These are phyloP conservation scores for Bolinopsis microptera DNA, from an alignment of 37 sponge, comb jelly and placozoan genomes.

Conservation along the genomic window DNA sequence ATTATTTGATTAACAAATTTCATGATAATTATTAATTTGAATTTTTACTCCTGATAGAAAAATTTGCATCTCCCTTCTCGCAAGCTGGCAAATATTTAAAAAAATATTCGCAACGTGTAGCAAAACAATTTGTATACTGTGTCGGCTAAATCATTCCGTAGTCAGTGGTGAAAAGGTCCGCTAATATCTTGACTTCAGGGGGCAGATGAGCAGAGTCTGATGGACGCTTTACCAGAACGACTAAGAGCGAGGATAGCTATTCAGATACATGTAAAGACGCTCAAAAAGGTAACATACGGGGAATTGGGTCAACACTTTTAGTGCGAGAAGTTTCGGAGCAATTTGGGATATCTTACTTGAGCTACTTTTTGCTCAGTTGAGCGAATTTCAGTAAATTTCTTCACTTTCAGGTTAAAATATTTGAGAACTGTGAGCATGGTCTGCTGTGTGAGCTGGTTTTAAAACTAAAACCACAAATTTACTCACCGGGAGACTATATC, in stretches of 20 bases:
- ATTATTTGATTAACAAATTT: too few species aligned
- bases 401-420: slow-evolving; percentile 48
- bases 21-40: too few species aligned
- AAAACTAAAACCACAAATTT: slow-evolving; percentile 64
- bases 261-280: slow-evolving; percentile 64
- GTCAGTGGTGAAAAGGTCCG: too few species aligned
- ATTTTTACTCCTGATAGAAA: too few species aligned
- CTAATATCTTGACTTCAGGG: background rate
- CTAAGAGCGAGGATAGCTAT: slow-evolving; percentile 60
- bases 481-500: slow-evolving; percentile 51
- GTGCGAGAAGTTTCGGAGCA: too few species aligned
- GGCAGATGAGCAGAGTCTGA: slow-evolving; percentile 54
- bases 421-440: slow-evolving; percentile 66
- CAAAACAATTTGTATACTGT: too few species aligned
- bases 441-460: slow-evolving; percentile 61
- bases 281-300: slow-evolving; percentile 54
- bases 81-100: too few species aligned
- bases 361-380: background rate
- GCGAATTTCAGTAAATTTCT: background rate
- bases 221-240: slow-evolving; percentile 38
- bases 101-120: too few species aligned
- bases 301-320: too few species aligned
- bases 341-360: background rate
- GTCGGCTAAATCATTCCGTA: too few species aligned
- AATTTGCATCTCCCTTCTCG: too few species aligned